These are phyloP conservation scores for Echinops telfairi DNA, from an alignment of 2,113 vertebrate species.

Conservation along the genomic window DNA sequence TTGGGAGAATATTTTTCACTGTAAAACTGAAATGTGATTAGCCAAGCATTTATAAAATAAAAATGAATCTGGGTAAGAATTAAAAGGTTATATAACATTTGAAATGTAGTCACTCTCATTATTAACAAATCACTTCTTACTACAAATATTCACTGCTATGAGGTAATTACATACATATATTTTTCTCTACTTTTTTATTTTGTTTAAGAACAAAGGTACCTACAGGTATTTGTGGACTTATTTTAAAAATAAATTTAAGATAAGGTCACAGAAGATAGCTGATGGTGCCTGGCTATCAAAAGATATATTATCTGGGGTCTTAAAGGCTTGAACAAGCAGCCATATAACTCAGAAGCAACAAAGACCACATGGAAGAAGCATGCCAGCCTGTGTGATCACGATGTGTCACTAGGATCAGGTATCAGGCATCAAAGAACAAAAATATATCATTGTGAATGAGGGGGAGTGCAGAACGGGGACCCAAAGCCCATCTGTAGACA, in stretches of 20 bases:
- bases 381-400: too few species aligned
- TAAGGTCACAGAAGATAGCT: not conserved
- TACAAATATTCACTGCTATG: constrained; percentile 17
- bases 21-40: constrained; percentile 8
- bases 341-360: too few species aligned
- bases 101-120: constrained; percentile 30
- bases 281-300: too few species aligned
- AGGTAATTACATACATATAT: constrained; percentile 26
- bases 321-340: too few species aligned
- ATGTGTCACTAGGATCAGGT: too few species aligned
- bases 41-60: constrained; percentile 44
- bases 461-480: too few species aligned
- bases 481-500: too few species aligned
- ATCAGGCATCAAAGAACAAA: too few species aligned
- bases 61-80: constrained; percentile 42
- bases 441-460: too few species aligned
- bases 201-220: constrained; percentile 11
- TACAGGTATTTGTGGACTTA: not conserved
- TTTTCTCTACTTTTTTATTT: constrained; percentile 43
- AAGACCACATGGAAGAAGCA: too few species aligned
- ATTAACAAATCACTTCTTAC: constrained; percentile 26
- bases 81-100: constrained; percentile 38
- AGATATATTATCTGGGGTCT: too few species aligned
- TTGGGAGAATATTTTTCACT: constrained; percentile 20
- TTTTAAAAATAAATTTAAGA: constrained; percentile 53